A percentile compares a stretch with the other conserved stretches of the same genome.
These are phyloP conservation scores for Rotaria socialis DNA, from an alignment of 2,888 invertebrate species.

Conservation along the genomic window DNA sequence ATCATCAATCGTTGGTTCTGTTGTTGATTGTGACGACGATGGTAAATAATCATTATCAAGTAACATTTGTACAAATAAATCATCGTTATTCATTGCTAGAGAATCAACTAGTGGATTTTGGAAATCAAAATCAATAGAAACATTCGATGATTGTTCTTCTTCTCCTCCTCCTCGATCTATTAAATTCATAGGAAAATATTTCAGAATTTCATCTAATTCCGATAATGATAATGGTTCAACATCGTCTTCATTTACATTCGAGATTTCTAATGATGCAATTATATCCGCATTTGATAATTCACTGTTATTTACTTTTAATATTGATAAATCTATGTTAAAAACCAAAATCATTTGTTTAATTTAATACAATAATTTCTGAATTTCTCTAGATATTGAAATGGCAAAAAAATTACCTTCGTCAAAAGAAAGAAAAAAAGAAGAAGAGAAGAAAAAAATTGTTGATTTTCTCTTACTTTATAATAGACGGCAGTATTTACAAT, in stretches of 20 bases:
- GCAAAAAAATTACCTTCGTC: no score
- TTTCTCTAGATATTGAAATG: no score
- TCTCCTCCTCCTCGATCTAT: neutral
- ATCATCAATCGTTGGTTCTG: neutral
- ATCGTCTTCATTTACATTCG: neutral
- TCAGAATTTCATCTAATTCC: neutral
- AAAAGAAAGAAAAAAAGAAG: neutral
- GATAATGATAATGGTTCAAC: neutral
- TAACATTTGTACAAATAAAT: slow-evolving; percentile 2
- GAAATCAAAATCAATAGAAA: neutral
- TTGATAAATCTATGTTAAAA: neutral
- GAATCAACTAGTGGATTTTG: neutral
- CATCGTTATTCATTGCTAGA: neutral
- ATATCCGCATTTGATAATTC: neutral
- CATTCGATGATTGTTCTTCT: neutral
- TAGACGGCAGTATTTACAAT: neutral
- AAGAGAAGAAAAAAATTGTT: neutral
- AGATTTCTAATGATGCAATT: neutral
- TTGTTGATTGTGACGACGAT: neutral
- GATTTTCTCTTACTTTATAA: neutral
- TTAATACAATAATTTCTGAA: no score
- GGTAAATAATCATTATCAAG: neutral
- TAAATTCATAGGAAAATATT: neutral
- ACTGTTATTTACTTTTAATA: neutral
- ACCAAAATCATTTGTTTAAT: neutral